Percentiles rank a stretch among this genome's conserved stretches.
phyloP scores from a whole-genome alignment of 1,140 invertebrate genomes.

The Leptopilina boulardi region DNA sequence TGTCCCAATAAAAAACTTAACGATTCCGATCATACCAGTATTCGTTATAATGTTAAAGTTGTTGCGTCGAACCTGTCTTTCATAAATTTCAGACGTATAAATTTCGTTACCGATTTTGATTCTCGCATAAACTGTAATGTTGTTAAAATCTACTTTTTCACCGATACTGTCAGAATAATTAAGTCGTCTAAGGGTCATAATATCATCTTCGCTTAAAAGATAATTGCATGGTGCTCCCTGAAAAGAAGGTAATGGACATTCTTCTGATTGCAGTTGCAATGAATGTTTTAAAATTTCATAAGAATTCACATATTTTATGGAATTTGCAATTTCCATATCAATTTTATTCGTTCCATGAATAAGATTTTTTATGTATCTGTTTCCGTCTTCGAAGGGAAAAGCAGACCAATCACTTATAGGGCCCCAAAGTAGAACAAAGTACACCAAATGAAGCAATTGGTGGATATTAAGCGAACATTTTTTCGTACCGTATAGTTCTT shows the following conservation, averaged over 20 bases:
- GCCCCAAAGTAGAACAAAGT: conserved; percentile 35
- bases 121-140: too few species aligned
- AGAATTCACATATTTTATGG: conserved; percentile 27
- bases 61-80: too few species aligned
- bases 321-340: too few species aligned
- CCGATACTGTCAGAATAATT: too few species aligned
- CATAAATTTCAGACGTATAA: too few species aligned
- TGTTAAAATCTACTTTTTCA: too few species aligned
- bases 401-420: conserved; percentile 39
- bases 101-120: too few species aligned
- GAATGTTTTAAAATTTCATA: conserved; percentile 33
- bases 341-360: too few species aligned
- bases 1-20: too few species aligned
- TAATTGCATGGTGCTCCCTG: neutral
- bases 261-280: neutral
- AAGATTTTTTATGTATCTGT: conserved; percentile 36
- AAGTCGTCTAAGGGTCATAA: neutral
- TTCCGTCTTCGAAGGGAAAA: conserved; percentile 44
- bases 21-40: too few species aligned
- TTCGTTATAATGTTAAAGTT: too few species aligned
- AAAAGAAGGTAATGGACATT: neutral
- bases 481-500: conserved; percentile 35
- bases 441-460: conserved; percentile 34
- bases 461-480: conserved; percentile 42
- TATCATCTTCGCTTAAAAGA: conserved; percentile 6